Evolutionary conservation across 2,888 invertebrate genomes (phyloP), one percentile per base, ranked within the genome.

Genomic region (Machimus atricapillus): DNA sequence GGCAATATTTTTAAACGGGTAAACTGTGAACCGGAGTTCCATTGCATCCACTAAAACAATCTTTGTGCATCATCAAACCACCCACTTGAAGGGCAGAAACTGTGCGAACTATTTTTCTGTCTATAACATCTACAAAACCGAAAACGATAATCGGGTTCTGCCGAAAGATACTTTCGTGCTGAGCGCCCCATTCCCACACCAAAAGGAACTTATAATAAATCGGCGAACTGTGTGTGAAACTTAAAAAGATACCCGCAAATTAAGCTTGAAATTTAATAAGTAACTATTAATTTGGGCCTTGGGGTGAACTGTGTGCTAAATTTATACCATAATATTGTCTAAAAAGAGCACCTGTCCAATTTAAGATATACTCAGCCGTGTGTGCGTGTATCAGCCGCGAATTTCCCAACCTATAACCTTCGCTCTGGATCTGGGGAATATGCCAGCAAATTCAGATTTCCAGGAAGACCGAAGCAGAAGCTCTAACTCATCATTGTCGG

Each of bases 381-480:
- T 12, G 76, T 37, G 78, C 40, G 78, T 46, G 78, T 78, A 9
- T 19, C 12, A 46, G 43, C 19, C 43, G 81, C 27, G 52, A 46
- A 78, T 52, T 81, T 56, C 34, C 81, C 34, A 56, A 81, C 27
- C n/a, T 52, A 6, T 31, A 81, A 81, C 52, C 27, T 81, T 56
- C 52, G 27, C 56, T 66, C 34, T 79, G 86, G 56, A n/a, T 52
- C 66, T 34, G 78, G 56, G 79, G 66, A 86, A 40, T 66, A 86
- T 86, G 86, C 86, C 86, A 86, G 86, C 86, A 52, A 86, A 86
- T 66, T 86, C 86, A 40, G 86, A 86, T 40, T 86, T 78, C 43
- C 86, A 86, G 58, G 86, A 86, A 86, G 86, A 86, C 86, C 58
- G 86, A 78, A 86, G 86, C 43, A 78, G 86, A 79, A 86, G 86